Conservation (phyloP, 2,113 vertebrate genomes). For the Cochlearius cochlearius region DNA sequence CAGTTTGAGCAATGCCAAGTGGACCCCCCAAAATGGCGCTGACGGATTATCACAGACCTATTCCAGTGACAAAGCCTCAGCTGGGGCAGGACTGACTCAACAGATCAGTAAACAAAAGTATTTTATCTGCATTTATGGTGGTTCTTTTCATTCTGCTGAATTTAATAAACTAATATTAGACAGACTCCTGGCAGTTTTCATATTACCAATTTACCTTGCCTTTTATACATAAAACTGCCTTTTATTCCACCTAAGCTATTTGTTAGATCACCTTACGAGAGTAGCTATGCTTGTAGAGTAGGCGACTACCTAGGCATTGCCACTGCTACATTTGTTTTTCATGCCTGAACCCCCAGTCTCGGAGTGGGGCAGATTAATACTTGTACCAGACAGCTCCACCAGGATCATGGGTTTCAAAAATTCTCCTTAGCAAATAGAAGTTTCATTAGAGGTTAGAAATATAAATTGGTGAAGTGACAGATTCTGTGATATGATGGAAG, state of each 20-base stretch:
- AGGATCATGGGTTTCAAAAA: conserved; percentile 59
- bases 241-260: not conserved
- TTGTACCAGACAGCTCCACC: not conserved
- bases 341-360: not conserved
- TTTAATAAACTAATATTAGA: not conserved
- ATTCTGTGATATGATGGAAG: conserved; percentile 75
- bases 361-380: not conserved
- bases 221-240: not conserved
- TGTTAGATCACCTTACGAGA: not conserved
- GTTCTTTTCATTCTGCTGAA: not conserved
- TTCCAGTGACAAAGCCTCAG: not conserved
- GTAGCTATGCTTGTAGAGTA: not conserved
- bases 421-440: conserved; percentile 70
- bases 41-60: not conserved
- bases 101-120: not conserved
- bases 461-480: conserved; percentile 79
- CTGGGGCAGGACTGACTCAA: not conserved
- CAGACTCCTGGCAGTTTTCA: not conserved
- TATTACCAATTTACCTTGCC: not conserved
- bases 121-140: not conserved
- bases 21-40: not conserved
- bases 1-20: not conserved
- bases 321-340: conserved; percentile 25
- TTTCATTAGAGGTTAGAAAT: conserved; percentile 77
- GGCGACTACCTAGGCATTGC: not conserved